Evolutionary conservation across 2,888 invertebrate species (phyloP).

Genomic region (Tetrapedia diversipes): DNA sequence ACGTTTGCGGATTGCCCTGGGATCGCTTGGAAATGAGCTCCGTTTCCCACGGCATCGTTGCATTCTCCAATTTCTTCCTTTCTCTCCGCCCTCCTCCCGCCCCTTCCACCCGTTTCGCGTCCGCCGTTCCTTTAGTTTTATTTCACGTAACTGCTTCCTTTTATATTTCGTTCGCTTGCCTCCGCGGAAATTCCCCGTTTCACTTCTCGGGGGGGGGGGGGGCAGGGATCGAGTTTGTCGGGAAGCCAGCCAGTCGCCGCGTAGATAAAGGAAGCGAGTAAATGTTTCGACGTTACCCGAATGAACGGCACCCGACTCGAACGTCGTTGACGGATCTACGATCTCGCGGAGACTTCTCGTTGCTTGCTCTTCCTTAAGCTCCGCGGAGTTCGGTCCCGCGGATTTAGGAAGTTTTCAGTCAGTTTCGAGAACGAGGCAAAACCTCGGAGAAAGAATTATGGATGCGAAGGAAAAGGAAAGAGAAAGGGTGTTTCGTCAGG

Average conservation of each 20-base stretch:
- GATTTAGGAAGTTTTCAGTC: too few relatives aligned
- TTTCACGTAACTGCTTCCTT: slow-evolving; percentile 29
- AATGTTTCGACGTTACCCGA: slow-evolving; percentile 19
- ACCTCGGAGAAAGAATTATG: too few relatives aligned
- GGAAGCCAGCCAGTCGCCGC: neutral
- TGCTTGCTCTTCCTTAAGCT: too few relatives aligned
- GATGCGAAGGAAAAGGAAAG: too few relatives aligned
- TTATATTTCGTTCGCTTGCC: slow-evolving; percentile 40
- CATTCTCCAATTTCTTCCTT: slow-evolving; percentile 39
- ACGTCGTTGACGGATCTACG: slow-evolving; percentile 9
- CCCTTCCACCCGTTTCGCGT: neutral
- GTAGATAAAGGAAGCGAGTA: slow-evolving; percentile 17
- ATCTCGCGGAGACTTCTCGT: neutral
- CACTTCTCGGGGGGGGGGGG: too few relatives aligned
- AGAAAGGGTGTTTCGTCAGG: too few relatives aligned
- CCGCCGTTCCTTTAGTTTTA: slow-evolving; percentile 34
- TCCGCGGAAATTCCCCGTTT: slow-evolving; percentile 37
- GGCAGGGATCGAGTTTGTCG: slow-evolving; percentile 21
- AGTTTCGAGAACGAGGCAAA: too few relatives aligned
- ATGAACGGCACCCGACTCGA: slow-evolving; percentile 4
- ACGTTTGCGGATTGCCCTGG: slow-evolving; percentile 59
- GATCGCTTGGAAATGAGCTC: slow-evolving; percentile 59
- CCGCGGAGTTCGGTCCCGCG: too few relatives aligned
- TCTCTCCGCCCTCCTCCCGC: neutral
- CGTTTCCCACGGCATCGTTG: slow-evolving; percentile 52